Evolutionary conservation across 2,888 invertebrate genomes (phyloP), one percentile per base, ranked within the genome.

Genomic region (Micropterix aruncella): DNA sequence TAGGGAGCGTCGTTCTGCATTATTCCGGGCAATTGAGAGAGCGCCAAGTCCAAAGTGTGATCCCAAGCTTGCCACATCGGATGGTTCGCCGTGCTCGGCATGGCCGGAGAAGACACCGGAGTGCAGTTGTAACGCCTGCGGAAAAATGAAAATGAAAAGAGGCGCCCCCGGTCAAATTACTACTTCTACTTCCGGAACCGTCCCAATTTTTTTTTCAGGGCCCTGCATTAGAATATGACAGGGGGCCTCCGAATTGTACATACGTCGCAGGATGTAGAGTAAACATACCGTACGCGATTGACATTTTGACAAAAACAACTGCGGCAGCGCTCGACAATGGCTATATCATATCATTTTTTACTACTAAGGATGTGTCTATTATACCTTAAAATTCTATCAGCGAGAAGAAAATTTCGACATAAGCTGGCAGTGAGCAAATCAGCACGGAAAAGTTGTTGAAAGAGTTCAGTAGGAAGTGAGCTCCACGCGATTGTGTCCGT

Each of bases 401-500:
- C 97, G 45, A 99, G 73, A 55, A 99, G 72, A 65, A 91, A 99
- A 72, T 99, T 99, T 38, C 99, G 78, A 67, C 97, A 97, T 45
- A 99, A 74, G 60, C 93, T 93, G 46, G 99, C 99, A n/a, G 99
- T 96, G 44, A 99, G 75, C 52, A 99, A 74, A 66, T 99, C 99
- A 63, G 99, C 95, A 17, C 99, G 79, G 65, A 99, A 99, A 52
- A 99, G 70, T 61, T 86, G 89, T 70, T 99, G 96, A 68, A 99
- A 97, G 54, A 94, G 70, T 54, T 96, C 95, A 63, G 88, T 76
- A 3, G 95, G 92, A 55, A 99, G 73, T 38, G 88, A 89, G 61
- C 95, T 95, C 97, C 97, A 99, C 1, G 99, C 99, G 59, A 99
- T 97, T 7, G 99, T 99, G 64, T 99, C 99, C 0, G 99, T 99